A percentile compares a stretch with the other conserved stretches of the same genome.
Conservation (phyloP, 2,888 invertebrate genomes). For the Blastobasis lacticolella region DNA sequence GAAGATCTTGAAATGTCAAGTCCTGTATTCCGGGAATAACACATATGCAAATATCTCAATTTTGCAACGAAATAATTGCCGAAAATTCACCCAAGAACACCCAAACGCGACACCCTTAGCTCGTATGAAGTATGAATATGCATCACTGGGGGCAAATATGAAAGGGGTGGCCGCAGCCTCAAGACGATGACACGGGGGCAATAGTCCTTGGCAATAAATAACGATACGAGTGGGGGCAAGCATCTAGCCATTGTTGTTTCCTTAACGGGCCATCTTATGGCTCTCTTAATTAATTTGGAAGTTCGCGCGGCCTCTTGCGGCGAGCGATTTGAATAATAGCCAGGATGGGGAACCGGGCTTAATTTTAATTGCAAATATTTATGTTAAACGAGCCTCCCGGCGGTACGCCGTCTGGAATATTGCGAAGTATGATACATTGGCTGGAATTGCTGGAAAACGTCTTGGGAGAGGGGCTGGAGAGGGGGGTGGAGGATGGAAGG, state of each 20-base stretch:
- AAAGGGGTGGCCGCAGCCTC: slow-evolving; percentile 38
- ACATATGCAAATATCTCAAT: too few species aligned
- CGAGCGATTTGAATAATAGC: slow-evolving; percentile 72
- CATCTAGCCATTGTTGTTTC: slow-evolving; percentile 66
- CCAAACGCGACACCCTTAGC: too few species aligned
- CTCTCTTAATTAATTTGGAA: slow-evolving; percentile 74
- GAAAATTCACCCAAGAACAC: too few species aligned
- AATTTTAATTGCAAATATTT: slow-evolving; percentile 75
- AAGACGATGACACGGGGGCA: slow-evolving; percentile 51
- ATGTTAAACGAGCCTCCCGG: slow-evolving; percentile 59
- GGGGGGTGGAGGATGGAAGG: too few species aligned
- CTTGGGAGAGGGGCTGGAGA: too few species aligned
- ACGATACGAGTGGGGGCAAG: slow-evolving; percentile 35
- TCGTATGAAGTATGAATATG: slow-evolving; percentile 28
- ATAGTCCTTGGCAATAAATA: slow-evolving; percentile 63
- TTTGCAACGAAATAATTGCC: too few species aligned
- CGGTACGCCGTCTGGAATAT: slow-evolving; percentile 41
- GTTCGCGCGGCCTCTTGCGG: slow-evolving; percentile 72
- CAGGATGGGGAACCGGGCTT: slow-evolving; percentile 61
- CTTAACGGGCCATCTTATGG: slow-evolving; percentile 72
- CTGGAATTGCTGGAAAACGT: slow-evolving; percentile 14
- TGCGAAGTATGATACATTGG: slow-evolving; percentile 62
- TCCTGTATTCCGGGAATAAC: too few species aligned
- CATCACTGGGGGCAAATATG: slow-evolving; percentile 40
- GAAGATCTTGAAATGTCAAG: too few species aligned